Evolutionary conservation across 2,113 vertebrate genomes (phyloP), one percentile per base, ranked within the genome.

Genomic region (Oryzias woworae): DNA sequence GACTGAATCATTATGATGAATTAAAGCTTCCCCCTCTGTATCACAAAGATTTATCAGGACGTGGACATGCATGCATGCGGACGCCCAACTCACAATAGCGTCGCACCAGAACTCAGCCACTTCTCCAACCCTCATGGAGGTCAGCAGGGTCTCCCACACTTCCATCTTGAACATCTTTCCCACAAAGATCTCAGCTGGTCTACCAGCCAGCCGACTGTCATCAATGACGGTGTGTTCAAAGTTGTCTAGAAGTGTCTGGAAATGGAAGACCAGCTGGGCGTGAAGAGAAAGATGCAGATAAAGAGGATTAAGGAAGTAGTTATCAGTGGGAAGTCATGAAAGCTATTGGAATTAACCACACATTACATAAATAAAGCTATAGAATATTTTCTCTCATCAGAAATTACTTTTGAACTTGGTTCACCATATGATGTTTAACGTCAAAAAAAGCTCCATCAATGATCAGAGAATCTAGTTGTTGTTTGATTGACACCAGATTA

Each of bases 131-230:
- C 93, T 90, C 95, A 96, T 96, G 72, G 95, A 96, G 12, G 61
- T 93, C 55, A 95, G 85, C 74, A 96, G 85, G 0, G 86, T 91
- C 87, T 95, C 94, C 93, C 95, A 95, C 41, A 95, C 90, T 75
- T 95, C 94, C 83, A 96, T 86, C 87, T 95, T 95, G 87, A 96
- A 94, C 94, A 96, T 94, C 83, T 94, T 95, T 73, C 93, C 94
- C 22, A 94, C 89, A 17, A 95, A 94, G 73, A 96, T 94, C 84
- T 96, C 94, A 43, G 92, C 91, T 12, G 93, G 93, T 48, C 83
- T 58, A 45, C 92, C 88, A 2, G 87, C 89, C 54, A 87, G 80
- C 17, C 93, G 90, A 47, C 94, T 95, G 90, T 95, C 94, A 0
- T 94, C 95, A 0, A 95, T 90, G 72, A 95, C 91, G 0, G 92